Conservation (phyloP, 2,888 invertebrate species). For the Nemapogon koenigi region DNA sequence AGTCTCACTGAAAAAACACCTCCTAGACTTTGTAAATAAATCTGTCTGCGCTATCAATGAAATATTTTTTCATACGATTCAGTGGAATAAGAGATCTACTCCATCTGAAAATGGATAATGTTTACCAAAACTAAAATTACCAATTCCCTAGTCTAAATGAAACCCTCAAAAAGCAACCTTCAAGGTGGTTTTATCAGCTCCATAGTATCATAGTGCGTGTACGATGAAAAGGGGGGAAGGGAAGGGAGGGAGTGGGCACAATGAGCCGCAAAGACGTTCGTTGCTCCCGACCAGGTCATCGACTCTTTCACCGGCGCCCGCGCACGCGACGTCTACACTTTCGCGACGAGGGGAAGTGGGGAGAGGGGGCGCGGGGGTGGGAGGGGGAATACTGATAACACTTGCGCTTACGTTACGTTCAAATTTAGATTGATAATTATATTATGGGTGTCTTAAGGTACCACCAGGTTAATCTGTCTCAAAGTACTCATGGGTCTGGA, state of each 20-base stretch:
- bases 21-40: no score
- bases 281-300: constrained; percentile 58
- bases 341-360: constrained; percentile 27
- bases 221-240: constrained; percentile 17
- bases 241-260: constrained; percentile 34
- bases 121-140: no score
- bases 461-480: no score
- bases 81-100: no score
- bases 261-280: constrained; percentile 59
- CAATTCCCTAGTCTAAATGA: no score
- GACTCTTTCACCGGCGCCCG: constrained; percentile 55
- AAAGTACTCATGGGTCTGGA: no score
- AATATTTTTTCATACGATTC: no score
- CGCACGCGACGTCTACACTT: constrained; percentile 52
- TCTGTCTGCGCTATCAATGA: no score
- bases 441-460: no score
- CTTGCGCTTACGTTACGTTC: neutral
- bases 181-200: constrained; percentile 23
- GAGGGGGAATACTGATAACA: neutral
- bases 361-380: neutral
- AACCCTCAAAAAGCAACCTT: no score
- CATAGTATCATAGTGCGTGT: constrained; percentile 26
- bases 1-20: no score
- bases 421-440: neutral
- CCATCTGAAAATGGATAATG: no score